Conservation (phyloP, 2,113 vertebrate species). For the Carollia perspicillata region DNA sequence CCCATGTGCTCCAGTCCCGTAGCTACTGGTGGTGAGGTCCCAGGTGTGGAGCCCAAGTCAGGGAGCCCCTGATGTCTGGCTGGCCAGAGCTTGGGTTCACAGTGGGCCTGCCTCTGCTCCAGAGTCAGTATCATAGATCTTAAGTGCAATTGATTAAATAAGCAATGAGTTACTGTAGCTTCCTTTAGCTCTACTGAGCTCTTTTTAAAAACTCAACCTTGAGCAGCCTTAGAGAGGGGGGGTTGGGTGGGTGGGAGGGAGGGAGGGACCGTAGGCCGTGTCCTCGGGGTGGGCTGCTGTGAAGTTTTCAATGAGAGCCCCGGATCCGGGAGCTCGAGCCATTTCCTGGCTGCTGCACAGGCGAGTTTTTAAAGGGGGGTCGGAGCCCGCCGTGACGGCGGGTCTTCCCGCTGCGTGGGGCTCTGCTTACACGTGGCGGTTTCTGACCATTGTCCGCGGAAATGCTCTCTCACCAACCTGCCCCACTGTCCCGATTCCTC, state of each 20-base stretch:
- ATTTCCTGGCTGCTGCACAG: slow-evolving; percentile 67
- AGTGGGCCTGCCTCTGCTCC: slow-evolving; percentile 40
- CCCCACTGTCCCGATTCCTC: slow-evolving; percentile 76
- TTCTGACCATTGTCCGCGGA: slow-evolving; percentile 46
- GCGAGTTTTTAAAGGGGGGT: slow-evolving; percentile 79
- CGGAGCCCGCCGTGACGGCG: background rate
- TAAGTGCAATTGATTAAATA: slow-evolving; percentile 88
- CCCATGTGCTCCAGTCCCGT: background rate
- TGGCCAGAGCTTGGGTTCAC: slow-evolving; percentile 35
- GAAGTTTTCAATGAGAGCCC: slow-evolving; percentile 17
- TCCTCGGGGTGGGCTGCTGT: background rate
- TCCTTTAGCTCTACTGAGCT: slow-evolving; percentile 81
- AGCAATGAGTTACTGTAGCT: slow-evolving; percentile 81
- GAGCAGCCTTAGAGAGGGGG: slow-evolving; percentile 67
- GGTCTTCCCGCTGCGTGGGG: slow-evolving; percentile 61
- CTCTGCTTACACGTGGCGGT: slow-evolving; percentile 72
- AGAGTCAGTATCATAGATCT: slow-evolving; percentile 67
- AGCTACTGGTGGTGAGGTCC: background rate
- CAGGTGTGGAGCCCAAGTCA: background rate
- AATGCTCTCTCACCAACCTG: slow-evolving; percentile 94
- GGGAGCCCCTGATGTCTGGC: slow-evolving; percentile 28
- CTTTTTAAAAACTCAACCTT: slow-evolving; percentile 86
- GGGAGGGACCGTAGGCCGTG: background rate
- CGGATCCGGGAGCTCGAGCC: background rate
- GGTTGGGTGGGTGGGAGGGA: background rate